Percentiles rank a stretch among this genome's conserved stretches.
Conservation (phyloP, 2,113 vertebrate genomes). For the Pteruthius melanotis region DNA sequence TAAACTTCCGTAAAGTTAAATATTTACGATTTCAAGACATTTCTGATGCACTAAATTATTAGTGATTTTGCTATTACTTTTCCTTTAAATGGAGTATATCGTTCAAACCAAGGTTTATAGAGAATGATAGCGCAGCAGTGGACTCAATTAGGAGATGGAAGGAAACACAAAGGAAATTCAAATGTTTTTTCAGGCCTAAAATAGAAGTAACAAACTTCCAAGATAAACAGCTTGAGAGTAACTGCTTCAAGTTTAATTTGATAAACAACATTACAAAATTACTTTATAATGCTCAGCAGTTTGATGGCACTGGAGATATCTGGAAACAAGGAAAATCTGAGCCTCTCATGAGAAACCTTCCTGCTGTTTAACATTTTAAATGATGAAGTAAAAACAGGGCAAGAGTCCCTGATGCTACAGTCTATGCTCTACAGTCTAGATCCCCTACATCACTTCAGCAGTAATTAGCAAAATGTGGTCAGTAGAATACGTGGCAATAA, state of each 20-base stretch:
- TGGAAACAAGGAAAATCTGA: not conserved
- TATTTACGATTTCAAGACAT: not conserved
- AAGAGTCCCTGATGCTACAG: not conserved
- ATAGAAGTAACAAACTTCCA: slow-evolving; percentile 51
- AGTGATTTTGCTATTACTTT: not conserved
- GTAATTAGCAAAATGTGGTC: not conserved
- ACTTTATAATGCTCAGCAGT: slow-evolving; percentile 8
- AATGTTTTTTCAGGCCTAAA: slow-evolving; percentile 28
- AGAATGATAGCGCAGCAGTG: not conserved
- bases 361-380: not conserved
- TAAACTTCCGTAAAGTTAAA: not conserved
- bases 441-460: not conserved
- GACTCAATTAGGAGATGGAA: not conserved
- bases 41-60: not conserved
- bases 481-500: not conserved
- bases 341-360: slow-evolving; percentile 4
- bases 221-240: slow-evolving; percentile 41
- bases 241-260: slow-evolving; percentile 26
- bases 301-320: slow-evolving; percentile 17
- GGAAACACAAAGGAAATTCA: not conserved
- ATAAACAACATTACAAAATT: slow-evolving; percentile 33
- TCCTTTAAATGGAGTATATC: not conserved
- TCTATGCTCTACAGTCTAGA: not conserved
- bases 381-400: not conserved
- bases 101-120: not conserved